phyloP scores from a whole-genome alignment of 2,888 invertebrate species.

The Amiota mariae region DNA sequence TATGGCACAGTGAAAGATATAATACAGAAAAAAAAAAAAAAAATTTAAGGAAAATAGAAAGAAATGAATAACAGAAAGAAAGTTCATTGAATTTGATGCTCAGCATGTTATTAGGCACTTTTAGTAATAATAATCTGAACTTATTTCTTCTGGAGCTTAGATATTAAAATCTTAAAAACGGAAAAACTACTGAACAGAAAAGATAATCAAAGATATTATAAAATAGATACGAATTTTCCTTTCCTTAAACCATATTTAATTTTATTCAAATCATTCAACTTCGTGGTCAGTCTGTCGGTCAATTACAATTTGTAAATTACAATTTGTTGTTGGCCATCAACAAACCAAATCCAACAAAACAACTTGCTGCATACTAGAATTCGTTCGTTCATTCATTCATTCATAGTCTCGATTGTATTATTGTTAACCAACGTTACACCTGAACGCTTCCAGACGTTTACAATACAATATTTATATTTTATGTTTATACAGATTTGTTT shows the following conservation, averaged over 20 bases:
- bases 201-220: constrained; percentile 49
- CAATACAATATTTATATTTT: neutral
- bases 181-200: neutral
- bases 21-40: no score
- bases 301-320: constrained; percentile 40
- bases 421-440: constrained; percentile 53
- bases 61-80: constrained; percentile 45
- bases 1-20: constrained; percentile 61
- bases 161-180: no score
- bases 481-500: no score
- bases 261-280: constrained; percentile 38
- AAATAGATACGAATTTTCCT: constrained; percentile 1
- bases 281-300: constrained; percentile 49
- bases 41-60: neutral
- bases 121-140: neutral
- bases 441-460: constrained; percentile 42
- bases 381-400: neutral
- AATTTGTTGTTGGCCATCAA: constrained; percentile 17
- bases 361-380: neutral
- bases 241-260: no score
- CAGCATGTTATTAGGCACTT: constrained; percentile 35
- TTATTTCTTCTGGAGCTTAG: no score
- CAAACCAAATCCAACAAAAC: neutral
- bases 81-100: constrained; percentile 50
- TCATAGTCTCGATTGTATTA: constrained; percentile 10